These are phyloP conservation scores for Odontocolon sp. DNA, from an alignment of 2,888 invertebrate species.

Conservation along the genomic window DNA sequence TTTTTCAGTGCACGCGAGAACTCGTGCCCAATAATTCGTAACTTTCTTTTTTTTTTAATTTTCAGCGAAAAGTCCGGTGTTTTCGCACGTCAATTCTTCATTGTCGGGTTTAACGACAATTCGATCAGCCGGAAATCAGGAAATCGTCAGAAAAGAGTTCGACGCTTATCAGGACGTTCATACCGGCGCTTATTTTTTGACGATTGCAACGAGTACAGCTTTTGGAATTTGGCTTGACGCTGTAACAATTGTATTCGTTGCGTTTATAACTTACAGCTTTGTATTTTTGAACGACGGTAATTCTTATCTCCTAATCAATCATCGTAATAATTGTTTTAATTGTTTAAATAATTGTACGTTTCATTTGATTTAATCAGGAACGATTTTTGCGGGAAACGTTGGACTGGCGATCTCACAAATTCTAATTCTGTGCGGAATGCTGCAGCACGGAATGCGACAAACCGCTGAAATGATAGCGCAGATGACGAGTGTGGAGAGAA, in stretches of 20 bases:
- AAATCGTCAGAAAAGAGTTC: conserved; percentile 88
- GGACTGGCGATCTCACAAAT: conserved; percentile 89
- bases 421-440: conserved; percentile 89
- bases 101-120: conserved; percentile 94
- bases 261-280: conserved; percentile 85
- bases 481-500: conserved; percentile 91
- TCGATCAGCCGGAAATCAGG: conserved; percentile 88
- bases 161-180: conserved; percentile 88
- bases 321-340: conserved; percentile 9
- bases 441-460: conserved; percentile 91
- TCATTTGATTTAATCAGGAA: conserved; percentile 54
- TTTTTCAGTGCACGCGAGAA: not conserved
- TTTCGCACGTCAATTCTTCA: conserved; percentile 94
- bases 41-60: conserved; percentile 9
- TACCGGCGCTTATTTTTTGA: conserved; percentile 85
- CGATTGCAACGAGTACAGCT: conserved; percentile 84
- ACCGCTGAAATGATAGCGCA: conserved; percentile 89
- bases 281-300: conserved; percentile 84
- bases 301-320: not conserved
- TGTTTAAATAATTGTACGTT: not conserved
- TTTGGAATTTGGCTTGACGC: conserved; percentile 86
- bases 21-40: too few species aligned
- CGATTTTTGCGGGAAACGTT: conserved; percentile 85
- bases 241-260: conserved; percentile 85
- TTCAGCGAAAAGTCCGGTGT: conserved; percentile 89